A percentile compares a stretch with the other conserved stretches of the same genome.
Evolutionary conservation across 1,140 invertebrate genomes (phyloP).

Genomic region (Charaxes varanes): DNA sequence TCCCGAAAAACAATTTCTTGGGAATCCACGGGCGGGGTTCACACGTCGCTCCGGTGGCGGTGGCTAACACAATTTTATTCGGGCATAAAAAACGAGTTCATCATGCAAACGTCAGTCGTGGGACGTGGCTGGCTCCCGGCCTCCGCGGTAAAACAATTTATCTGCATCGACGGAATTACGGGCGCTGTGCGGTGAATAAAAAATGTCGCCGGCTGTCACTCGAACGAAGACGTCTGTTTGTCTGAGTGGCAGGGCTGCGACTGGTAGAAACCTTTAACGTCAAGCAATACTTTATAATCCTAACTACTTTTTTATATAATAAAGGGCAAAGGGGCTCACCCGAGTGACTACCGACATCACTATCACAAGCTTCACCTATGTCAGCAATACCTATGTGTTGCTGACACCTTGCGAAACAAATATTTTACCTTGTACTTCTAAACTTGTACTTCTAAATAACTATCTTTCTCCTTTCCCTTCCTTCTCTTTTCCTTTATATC

Average conservation of each 20-base stretch:
- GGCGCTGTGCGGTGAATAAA: slow-evolving; percentile 65
- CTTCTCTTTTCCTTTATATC: too few species aligned
- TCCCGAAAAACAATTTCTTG: slow-evolving; percentile 63
- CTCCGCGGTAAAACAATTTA: slow-evolving; percentile 71
- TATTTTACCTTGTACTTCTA: too few species aligned
- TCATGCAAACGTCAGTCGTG: slow-evolving; percentile 67
- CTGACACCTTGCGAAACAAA: too few species aligned
- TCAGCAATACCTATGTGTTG: too few species aligned
- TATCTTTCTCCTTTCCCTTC: too few species aligned
- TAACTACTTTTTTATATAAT: too few species aligned
- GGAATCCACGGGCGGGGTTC: slow-evolving; percentile 43
- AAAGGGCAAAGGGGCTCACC: too few species aligned
- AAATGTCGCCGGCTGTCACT: slow-evolving; percentile 69
- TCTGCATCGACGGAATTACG: slow-evolving; percentile 71
- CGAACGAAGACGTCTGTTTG: slow-evolving; percentile 39
- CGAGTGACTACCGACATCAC: too few species aligned
- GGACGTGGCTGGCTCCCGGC: slow-evolving; percentile 56
- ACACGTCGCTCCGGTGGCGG: slow-evolving; percentile 47
- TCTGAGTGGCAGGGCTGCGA: slow-evolving; percentile 34
- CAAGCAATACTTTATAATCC: too few species aligned
- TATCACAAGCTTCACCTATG: too few species aligned
- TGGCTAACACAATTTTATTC: slow-evolving; percentile 71
- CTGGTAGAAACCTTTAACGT: too few species aligned
- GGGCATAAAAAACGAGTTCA: slow-evolving; percentile 71
- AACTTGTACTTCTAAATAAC: too few species aligned